phyloP scores from a whole-genome alignment of 2,888 invertebrate genomes.

The Chouioia cunea region DNA sequence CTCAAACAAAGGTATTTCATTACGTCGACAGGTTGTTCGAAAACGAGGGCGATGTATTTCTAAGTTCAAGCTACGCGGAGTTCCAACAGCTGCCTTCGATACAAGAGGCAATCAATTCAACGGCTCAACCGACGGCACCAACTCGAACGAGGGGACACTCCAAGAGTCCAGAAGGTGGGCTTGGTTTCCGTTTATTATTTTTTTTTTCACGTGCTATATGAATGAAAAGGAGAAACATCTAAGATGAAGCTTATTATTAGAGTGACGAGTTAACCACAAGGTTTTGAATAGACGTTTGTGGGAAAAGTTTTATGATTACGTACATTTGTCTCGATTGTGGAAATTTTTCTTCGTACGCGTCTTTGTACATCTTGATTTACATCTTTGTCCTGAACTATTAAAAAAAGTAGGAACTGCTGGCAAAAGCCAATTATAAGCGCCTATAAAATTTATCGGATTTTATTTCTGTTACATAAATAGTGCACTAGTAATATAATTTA shows the following conservation, averaged over 20 bases:
- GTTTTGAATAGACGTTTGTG: conserved; percentile 7
- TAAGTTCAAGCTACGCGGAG: conserved; percentile 80
- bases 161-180: conserved; percentile 70
- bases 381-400: too few species aligned
- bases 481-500: too few species aligned
- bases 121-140: conserved; percentile 62
- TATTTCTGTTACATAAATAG: too few species aligned
- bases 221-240: conserved; percentile 2
- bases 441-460: too few species aligned
- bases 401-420: too few species aligned
- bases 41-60: conserved; percentile 79
- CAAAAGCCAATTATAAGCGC: too few species aligned
- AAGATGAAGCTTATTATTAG: conserved; percentile 22
- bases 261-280: conserved; percentile 11
- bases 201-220: conserved; percentile 18
- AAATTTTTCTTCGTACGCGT: not conserved
- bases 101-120: conserved; percentile 68
- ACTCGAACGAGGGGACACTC: conserved; percentile 67
- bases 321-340: conserved; percentile 16
- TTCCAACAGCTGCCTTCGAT: conserved; percentile 74
- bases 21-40: conserved; percentile 88
- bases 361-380: too few species aligned
- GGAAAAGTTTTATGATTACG: conserved; percentile 28
- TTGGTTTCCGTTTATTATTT: too few species aligned
- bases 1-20: not conserved